These are phyloP conservation scores for Cryptus viduatorius DNA, from an alignment of 2,888 invertebrate genomes.

Conservation along the genomic window DNA sequence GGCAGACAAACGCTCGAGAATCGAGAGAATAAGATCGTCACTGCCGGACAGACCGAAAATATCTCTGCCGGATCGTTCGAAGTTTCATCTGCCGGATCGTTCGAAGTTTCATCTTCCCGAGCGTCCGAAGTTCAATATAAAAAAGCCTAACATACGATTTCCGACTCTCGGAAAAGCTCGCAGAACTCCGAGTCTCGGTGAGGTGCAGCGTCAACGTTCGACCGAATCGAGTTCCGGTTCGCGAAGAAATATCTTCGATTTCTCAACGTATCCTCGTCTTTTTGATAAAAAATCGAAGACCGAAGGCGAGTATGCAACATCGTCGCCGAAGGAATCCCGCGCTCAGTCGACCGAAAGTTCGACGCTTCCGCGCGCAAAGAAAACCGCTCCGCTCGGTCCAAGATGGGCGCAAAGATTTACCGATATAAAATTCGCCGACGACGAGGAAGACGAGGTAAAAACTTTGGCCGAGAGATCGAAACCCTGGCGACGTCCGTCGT, in stretches of 20 bases:
- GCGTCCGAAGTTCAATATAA: slow-evolving; percentile 87
- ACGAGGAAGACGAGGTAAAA: slow-evolving; percentile 74
- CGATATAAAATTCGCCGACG: slow-evolving; percentile 79
- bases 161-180: slow-evolving; percentile 78
- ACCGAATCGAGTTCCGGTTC: slow-evolving; percentile 86
- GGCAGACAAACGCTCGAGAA: slow-evolving; percentile 83
- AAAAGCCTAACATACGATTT: slow-evolving; percentile 86
- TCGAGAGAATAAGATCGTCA: slow-evolving; percentile 87
- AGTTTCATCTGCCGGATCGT: slow-evolving; percentile 87
- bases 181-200: slow-evolving; percentile 74
- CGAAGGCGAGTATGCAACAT: slow-evolving; percentile 85
- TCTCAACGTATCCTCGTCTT: slow-evolving; percentile 92
- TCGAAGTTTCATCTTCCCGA: slow-evolving; percentile 87
- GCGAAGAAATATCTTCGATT: slow-evolving; percentile 89
- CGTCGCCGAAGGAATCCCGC: slow-evolving; percentile 85
- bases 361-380: slow-evolving; percentile 88
- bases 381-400: slow-evolving; percentile 85
- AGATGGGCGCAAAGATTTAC: slow-evolving; percentile 85
- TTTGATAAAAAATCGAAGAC: slow-evolving; percentile 84
- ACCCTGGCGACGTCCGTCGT: slow-evolving; percentile 82
- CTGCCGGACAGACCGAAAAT: slow-evolving; percentile 88
- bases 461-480: slow-evolving; percentile 75
- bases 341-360: slow-evolving; percentile 87
- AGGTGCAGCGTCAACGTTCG: slow-evolving; percentile 83
- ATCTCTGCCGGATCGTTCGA: slow-evolving; percentile 85